Evolutionary conservation across 2,113 vertebrate species (phyloP), one percentile per base, ranked within the genome.

Genomic region (Callithrix jacchus): DNA sequence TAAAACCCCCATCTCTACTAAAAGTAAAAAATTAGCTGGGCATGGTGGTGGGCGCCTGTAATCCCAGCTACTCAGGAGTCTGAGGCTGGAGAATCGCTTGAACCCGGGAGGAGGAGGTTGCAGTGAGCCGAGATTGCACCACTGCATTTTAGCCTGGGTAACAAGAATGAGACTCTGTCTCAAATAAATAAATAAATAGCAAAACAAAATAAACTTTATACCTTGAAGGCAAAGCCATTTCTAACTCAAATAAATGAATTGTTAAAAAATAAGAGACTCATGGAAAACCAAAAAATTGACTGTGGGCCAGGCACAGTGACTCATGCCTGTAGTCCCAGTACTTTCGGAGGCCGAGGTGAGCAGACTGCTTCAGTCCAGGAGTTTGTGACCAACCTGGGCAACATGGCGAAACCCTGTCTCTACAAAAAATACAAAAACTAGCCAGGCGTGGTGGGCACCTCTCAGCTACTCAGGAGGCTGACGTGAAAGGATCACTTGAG

Each of bases 171-270:
- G 52, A 52, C 52, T 52, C 49, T 1, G 1, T 52, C 52, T 52
- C 52, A 17, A 52, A 52, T 52, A 52, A 52, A 49, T 14, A 49
- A 14, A 52, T 17, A 17, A 17, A 52, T 17, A 80, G 6, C 71
- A 88, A 93, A 64, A 13, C 61, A 64, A 92, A 93, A 70, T 61
- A 42, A 79, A 4, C 9, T 97, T 42, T 89, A 74, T 66, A 16
- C 95, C 77, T 10, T 52, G 71, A 52, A 45, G 71, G 81, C 47
- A 96, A 86, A 97, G 40, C 5, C 85, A 40, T 79, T 74, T 64
- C 35, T 77, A 82, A n/a, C 12, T 95, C 58, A 94, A 88, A 85
- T 37, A 71, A 87, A 79, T 70, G 21, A 89, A 47, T 5, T 61
- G 13, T 17, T 71, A 82, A 71, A 96, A 47, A 93, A 64, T 80